Percentiles rank a stretch among this genome's conserved stretches.
Conservation (phyloP, 2,888 invertebrate genomes). For the Anorthoa munda region DNA sequence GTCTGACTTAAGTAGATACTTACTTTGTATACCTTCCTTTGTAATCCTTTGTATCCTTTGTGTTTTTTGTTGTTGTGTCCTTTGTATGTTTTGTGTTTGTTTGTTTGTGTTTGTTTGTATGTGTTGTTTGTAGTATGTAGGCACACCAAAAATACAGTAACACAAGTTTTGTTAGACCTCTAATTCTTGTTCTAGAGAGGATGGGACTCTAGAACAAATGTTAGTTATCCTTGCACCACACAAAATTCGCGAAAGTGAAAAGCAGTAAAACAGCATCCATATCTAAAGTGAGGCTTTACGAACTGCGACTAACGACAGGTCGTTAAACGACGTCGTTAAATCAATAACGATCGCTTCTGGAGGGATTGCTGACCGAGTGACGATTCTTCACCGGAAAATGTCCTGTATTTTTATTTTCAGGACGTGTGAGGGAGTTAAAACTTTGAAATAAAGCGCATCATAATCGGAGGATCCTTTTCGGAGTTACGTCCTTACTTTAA, state of each 20-base stretch:
- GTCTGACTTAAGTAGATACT: no score
- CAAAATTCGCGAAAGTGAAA: conserved; percentile 48
- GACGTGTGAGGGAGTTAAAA: neutral
- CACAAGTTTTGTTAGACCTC: no score
- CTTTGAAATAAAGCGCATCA: no score
- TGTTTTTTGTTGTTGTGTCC: no score
- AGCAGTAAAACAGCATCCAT: conserved; percentile 48
- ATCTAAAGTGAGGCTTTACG: conserved; percentile 55
- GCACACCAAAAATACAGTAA: no score
- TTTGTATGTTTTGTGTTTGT: no score
- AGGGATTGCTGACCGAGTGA: conserved; percentile 6
- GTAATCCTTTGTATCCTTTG: no score
- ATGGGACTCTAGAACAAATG: neutral
- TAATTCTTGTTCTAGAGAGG: no score
- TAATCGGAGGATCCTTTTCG: neutral
- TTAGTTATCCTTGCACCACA: conserved; percentile 40
- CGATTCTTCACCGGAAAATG: conserved; percentile 3
- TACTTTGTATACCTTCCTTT: no score
- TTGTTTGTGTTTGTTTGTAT: no score
- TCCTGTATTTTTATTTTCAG: conserved; percentile 1
- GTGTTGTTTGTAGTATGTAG: no score
- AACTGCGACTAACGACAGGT: conserved; percentile 50
- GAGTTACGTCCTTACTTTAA: neutral
- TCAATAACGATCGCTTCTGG: conserved; percentile 34
- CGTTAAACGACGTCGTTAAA: conserved; percentile 50